Percentiles rank a stretch among this genome's conserved stretches.
Conservation (phyloP, 2,888 invertebrate genomes). For the Flabesymbios commensalis region DNA sequence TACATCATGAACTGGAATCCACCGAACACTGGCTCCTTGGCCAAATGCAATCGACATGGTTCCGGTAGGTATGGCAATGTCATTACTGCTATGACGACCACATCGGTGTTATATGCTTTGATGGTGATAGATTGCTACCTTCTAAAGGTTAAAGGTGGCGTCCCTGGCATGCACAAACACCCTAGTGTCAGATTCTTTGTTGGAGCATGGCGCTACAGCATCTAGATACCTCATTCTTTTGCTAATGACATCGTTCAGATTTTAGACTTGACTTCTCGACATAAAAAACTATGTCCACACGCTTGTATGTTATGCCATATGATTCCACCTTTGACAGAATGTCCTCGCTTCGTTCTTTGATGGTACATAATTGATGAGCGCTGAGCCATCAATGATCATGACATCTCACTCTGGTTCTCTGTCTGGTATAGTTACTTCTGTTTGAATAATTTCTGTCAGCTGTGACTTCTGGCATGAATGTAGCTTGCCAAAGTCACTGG, state of each 20-base stretch:
- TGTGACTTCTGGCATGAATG: constrained; percentile 28
- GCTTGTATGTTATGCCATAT: constrained; percentile 15
- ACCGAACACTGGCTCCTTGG: constrained; percentile 19
- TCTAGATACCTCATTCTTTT: neutral
- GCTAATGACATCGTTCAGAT: constrained; percentile 14
- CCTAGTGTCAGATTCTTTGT: constrained; percentile 32
- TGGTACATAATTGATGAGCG: constrained; percentile 15
- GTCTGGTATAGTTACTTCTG: constrained; percentile 12
- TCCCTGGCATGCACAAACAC: constrained; percentile 21
- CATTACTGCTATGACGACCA: constrained; percentile 15
- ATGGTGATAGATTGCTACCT: constrained; percentile 16
- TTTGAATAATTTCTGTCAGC: constrained; percentile 17
- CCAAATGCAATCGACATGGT: constrained; percentile 34
- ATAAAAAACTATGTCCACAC: constrained; percentile 29
- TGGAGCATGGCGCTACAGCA: constrained; percentile 20
- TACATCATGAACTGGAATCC: constrained; percentile 34
- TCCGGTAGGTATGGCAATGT: constrained; percentile 9
- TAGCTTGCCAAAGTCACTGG: constrained; percentile 28
- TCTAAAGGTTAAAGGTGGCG: neutral
- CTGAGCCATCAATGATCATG: constrained; percentile 22
- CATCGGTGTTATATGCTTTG: constrained; percentile 18
- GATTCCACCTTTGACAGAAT: constrained; percentile 5
- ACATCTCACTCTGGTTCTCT: constrained; percentile 14
- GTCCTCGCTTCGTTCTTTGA: constrained; percentile 6
- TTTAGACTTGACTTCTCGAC: constrained; percentile 4